Conservation (phyloP, 2,797 vertebrate genomes). For the Anableps anableps region DNA sequence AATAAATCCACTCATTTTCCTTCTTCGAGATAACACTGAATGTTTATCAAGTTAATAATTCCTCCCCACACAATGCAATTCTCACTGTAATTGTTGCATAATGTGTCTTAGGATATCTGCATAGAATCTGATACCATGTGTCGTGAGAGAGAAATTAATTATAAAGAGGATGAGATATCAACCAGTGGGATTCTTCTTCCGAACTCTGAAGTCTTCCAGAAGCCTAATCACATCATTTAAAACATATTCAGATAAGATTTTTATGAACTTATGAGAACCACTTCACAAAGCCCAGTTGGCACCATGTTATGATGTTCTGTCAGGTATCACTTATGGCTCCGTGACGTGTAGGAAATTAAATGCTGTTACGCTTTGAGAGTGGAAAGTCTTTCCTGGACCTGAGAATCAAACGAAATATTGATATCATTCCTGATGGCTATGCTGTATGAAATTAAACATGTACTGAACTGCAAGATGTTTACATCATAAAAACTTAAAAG, state of each 20-base stretch:
- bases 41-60: conserved; percentile 54
- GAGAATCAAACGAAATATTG: conserved; percentile 1
- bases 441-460: background rate
- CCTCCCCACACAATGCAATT: conserved; percentile 33
- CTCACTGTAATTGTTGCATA: conserved; percentile 58
- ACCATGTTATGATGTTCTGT: conserved; percentile 32
- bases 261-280: conserved; percentile 65
- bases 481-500: background rate
- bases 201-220: conserved; percentile 63
- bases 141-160: conserved; percentile 65
- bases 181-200: conserved; percentile 53
- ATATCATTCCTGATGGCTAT: background rate
- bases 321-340: conserved; percentile 22
- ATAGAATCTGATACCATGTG: conserved; percentile 54
- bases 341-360: conserved; percentile 25
- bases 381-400: background rate
- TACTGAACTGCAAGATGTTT: background rate
- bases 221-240: conserved; percentile 70
- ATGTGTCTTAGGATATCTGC: conserved; percentile 62
- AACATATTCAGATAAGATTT: conserved; percentile 70
- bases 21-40: conserved; percentile 31
- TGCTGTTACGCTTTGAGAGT: conserved; percentile 9
- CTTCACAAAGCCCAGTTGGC: conserved; percentile 55
- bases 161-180: conserved; percentile 66
- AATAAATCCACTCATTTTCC: background rate